Percentiles rank a stretch among this genome's conserved stretches.
phyloP scores from a whole-genome alignment of 53 echinoderm and acorn worm genomes.

The Echinometra lucunter region DNA sequence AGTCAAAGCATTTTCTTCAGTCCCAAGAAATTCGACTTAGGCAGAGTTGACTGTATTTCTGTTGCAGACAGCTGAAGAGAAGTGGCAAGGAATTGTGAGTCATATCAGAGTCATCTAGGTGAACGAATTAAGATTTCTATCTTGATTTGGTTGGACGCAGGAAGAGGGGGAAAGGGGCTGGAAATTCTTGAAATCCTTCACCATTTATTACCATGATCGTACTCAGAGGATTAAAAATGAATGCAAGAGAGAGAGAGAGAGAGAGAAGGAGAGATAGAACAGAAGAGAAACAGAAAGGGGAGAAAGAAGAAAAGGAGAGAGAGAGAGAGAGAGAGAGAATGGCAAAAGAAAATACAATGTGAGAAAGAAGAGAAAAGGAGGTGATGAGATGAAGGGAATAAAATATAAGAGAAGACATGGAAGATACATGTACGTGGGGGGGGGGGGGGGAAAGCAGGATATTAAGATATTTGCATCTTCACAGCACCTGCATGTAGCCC shows the following conservation, averaged over 20 bases:
- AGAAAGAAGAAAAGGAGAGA: not conserved
- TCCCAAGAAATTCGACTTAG: too few relatives aligned
- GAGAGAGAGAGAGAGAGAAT: not conserved
- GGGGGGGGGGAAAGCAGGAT: too few relatives aligned
- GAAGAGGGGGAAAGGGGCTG: not conserved
- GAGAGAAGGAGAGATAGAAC: not conserved
- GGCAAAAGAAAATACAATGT: not conserved
- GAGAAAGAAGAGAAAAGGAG: not conserved
- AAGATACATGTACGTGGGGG: too few relatives aligned
- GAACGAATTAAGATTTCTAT: conserved; percentile 12
- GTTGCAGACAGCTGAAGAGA: too few relatives aligned
- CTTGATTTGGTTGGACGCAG: not conserved
- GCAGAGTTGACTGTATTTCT: too few relatives aligned
- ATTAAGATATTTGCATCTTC: too few relatives aligned
- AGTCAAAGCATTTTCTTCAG: too few relatives aligned
- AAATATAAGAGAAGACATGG: not conserved
- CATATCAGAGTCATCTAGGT: conserved; percentile 2
- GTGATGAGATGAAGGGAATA: not conserved
- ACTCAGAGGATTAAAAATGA: not conserved
- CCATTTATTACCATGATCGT: not conserved
- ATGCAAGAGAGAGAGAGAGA: not conserved
- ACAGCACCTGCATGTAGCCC: too few relatives aligned
- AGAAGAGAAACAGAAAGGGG: too few relatives aligned
- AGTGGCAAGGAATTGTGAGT: conserved; percentile 3
- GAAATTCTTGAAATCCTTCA: not conserved